Base-by-base conservation (phyloP, 2,888 invertebrate species). In the Ecliptopera silaceata region DNA sequence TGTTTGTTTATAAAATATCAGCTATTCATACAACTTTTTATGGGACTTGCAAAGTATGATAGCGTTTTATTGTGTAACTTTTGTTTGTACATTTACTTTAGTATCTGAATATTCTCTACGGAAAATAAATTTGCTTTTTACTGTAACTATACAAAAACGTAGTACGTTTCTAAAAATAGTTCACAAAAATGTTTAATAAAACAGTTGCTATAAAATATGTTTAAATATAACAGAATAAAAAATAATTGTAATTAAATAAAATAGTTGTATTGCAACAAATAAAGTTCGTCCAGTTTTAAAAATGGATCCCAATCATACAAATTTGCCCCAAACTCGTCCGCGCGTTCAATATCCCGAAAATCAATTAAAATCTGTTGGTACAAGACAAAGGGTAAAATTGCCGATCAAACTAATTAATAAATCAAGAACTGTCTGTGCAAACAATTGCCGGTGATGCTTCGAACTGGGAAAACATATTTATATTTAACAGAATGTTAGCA, bases 351-450 rank as follows among this genome's bases (percentile, higher is more conserved):
- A 55, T 54, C 48, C 45, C 43, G 46, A 56, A 65, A 59, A 50
- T 55, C 65, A 64, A 66, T 70, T 66, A 65, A 65, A 64, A 62
- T 46, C 60, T 62, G 61, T 64, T 65, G 62, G 63, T 61, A 59
- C 59, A 68, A 75, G 74, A 79, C 77, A 76, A 77, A 75, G 75
- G 75, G 71, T 72, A 66, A 74, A 77, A 79, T 74, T 74, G 74
- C 69, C 74, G 72, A 77, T 72, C 69, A 61, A 63, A 62, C 77
- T 82, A 77, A 83, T 83, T 82, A 82, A 82, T 81, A 79, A 82
- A 80, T 79, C 79, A 81, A 70, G 78, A 74, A 70, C 59, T 75
- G 83, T 81, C 81, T 81, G 78, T 70, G 74, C 77, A 82, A 81
- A 82, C 77, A 79, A 59, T 62, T 52, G 29, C 50, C 54, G 61